Evolutionary conservation across 2,888 invertebrate genomes (phyloP).

Genomic region (Phengaris alcon): DNA sequence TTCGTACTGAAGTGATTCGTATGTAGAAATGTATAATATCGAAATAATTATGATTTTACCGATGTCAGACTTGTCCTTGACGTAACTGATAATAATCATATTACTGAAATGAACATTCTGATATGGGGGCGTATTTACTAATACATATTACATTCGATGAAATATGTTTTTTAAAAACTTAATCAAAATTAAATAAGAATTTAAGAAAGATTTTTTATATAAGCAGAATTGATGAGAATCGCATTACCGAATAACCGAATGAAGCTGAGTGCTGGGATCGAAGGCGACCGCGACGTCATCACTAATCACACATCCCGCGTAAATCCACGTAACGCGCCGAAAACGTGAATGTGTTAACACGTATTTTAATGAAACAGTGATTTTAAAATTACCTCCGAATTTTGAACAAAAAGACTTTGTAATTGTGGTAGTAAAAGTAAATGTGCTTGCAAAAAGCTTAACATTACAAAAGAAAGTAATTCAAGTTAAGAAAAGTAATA

Average conservation of each 20-base stretch:
- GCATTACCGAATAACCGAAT: background rate
- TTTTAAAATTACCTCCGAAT: background rate
- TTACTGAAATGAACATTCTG: too few species aligned
- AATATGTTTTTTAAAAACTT: too few species aligned
- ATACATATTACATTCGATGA: too few species aligned
- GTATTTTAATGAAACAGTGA: background rate
- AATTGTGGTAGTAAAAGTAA: too few species aligned
- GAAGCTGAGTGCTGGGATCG: background rate
- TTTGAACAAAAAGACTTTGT: background rate
- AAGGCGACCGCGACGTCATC: conserved; percentile 1
- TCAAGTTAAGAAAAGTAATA: background rate
- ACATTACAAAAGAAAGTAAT: background rate
- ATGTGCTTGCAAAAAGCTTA: too few species aligned
- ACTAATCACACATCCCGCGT: background rate
- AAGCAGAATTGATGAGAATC: background rate
- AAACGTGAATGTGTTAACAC: background rate
- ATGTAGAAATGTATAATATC: background rate
- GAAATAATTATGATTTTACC: too few species aligned
- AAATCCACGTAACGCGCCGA: background rate
- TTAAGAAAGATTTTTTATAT: background rate
- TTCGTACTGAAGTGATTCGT: background rate
- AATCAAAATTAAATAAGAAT: too few species aligned
- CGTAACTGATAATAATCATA: too few species aligned
- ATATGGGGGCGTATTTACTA: too few species aligned
- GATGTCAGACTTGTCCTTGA: too few species aligned